These are phyloP conservation scores for Nibea coibor DNA, from an alignment of 2,113 vertebrate genomes.

Conservation along the genomic window DNA sequence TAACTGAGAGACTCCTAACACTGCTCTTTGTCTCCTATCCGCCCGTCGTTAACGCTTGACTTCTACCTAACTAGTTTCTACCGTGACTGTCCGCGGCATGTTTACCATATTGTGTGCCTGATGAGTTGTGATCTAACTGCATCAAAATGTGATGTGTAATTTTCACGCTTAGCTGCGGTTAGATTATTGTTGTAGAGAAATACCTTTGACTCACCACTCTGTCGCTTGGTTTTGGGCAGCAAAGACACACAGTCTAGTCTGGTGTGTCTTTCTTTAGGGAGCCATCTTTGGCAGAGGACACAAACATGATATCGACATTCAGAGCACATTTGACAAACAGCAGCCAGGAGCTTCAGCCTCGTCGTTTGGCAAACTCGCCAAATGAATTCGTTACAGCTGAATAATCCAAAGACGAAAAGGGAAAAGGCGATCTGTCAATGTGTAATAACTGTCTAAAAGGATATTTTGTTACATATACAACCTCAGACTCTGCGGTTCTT, in stretches of 20 bases:
- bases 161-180: slow-evolving; percentile 31
- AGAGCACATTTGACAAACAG: slow-evolving; percentile 11
- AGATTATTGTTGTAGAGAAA: slow-evolving; percentile 48
- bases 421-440: not conserved
- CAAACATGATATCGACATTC: not conserved
- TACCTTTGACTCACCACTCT: slow-evolving; percentile 38
- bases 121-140: slow-evolving; percentile 32
- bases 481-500: not conserved
- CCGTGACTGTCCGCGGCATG: not conserved
- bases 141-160: slow-evolving; percentile 52
- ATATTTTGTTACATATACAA: not conserved
- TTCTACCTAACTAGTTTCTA: not conserved
- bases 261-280: slow-evolving; percentile 29
- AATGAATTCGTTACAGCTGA: slow-evolving; percentile 38
- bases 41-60: not conserved
- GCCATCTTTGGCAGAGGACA: slow-evolving; percentile 1
- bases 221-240: slow-evolving; percentile 17
- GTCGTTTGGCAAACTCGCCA: slow-evolving; percentile 28
- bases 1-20: not conserved
- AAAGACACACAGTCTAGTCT: slow-evolving; percentile 14
- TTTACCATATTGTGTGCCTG: slow-evolving; percentile 33
- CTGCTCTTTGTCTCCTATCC: not conserved
- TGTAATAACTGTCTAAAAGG: not conserved
- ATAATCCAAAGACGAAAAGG: slow-evolving; percentile 4
- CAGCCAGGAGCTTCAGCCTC: not conserved